These are phyloP conservation scores for Chlorodrepanis virens DNA, from an alignment of 2,113 vertebrate genomes.

Conservation along the genomic window DNA sequence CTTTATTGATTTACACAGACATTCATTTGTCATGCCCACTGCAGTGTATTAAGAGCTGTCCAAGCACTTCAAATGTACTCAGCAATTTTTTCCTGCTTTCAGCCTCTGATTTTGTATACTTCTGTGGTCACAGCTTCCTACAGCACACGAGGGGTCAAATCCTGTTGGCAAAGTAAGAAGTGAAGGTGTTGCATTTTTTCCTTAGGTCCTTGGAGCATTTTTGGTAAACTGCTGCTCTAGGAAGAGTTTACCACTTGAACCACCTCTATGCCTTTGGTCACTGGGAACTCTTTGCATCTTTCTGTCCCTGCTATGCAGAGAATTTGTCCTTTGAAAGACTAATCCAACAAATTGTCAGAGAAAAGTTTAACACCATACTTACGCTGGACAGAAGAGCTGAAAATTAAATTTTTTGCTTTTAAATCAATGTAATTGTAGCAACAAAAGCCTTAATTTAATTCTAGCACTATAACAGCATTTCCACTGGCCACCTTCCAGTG, in stretches of 20 bases:
- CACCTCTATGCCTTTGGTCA: not conserved
- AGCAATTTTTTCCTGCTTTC: slow-evolving; percentile 21
- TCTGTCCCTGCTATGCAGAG: not conserved
- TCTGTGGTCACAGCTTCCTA: not conserved
- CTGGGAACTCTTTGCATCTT: not conserved
- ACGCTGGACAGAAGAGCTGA: not conserved
- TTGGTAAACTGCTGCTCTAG: not conserved
- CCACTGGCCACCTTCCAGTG: not conserved
- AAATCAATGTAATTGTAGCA: not conserved
- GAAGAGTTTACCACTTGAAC: not conserved
- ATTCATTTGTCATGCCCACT: slow-evolving; percentile 69
- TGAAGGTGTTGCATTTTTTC: not conserved
- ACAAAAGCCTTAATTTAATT: not conserved
- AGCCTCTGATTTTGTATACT: not conserved
- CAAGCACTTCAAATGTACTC: slow-evolving; percentile 43
- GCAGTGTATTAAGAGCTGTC: slow-evolving; percentile 59
- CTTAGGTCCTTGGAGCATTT: not conserved
- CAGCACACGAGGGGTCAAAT: not conserved
- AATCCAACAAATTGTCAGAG: not conserved
- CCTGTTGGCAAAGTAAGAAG: not conserved
- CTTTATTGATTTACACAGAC: slow-evolving; percentile 73
- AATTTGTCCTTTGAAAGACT: not conserved
- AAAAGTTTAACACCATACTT: not conserved
- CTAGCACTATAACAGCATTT: not conserved
- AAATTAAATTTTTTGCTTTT: not conserved